Conservation (phyloP, 2,113 vertebrate genomes). For the Scomber colias region DNA sequence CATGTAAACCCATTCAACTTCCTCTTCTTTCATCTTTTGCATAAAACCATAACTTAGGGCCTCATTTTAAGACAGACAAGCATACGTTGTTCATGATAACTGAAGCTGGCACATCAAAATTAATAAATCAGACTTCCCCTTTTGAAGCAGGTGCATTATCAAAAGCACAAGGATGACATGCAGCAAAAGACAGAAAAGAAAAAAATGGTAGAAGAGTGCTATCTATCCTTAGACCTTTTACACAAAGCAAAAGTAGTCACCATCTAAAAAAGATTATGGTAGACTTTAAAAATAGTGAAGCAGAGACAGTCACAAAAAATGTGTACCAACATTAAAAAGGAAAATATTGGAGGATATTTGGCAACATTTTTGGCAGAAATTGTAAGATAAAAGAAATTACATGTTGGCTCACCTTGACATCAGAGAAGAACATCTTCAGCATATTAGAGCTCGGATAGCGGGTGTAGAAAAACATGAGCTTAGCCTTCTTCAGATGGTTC, state of each 20-base stretch:
- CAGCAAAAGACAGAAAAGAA: slow-evolving; percentile 81
- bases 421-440: slow-evolving; percentile 99
- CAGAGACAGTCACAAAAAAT: background rate
- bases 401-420: slow-evolving; percentile 94
- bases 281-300: background rate
- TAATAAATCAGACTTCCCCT: slow-evolving; percentile 46
- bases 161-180: slow-evolving; percentile 13
- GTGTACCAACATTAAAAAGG: background rate
- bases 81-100: slow-evolving; percentile 29
- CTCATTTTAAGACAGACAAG: slow-evolving; percentile 41
- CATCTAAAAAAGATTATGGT: background rate
- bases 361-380: background rate
- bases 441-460: slow-evolving; percentile 99
- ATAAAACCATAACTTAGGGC: slow-evolving; percentile 68
- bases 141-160: slow-evolving; percentile 24
- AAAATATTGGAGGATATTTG: slow-evolving; percentile 19
- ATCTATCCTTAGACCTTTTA: background rate
- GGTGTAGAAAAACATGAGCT: slow-evolving; percentile 99
- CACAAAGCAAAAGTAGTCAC: background rate
- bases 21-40: slow-evolving; percentile 77
- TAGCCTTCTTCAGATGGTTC: slow-evolving; percentile 99
- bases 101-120: slow-evolving; percentile 34
- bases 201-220: slow-evolving; percentile 54
- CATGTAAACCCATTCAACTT: slow-evolving; percentile 68
- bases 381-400: background rate